Conservation (phyloP, 2,797 vertebrate genomes). For the Prunella strophiata region DNA sequence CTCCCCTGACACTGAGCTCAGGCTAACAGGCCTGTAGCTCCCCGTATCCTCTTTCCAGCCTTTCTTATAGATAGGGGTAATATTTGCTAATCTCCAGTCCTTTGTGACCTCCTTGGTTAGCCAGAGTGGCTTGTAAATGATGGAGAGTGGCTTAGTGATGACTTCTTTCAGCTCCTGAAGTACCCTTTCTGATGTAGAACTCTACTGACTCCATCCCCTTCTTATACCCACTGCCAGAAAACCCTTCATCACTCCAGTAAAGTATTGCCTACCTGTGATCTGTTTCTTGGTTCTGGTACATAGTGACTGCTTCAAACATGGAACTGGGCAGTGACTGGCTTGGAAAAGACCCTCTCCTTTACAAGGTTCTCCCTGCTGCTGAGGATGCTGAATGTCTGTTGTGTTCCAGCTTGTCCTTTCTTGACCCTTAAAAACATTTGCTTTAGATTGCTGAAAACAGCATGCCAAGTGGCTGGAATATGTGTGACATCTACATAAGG, state of each 20-base stretch:
- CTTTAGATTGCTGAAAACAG: neutral
- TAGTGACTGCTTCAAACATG: fast-evolving
- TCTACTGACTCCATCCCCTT: neutral
- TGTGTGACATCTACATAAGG: neutral
- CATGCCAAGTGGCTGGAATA: neutral
- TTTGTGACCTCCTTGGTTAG: neutral
- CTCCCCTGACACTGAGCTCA: fast-evolving
- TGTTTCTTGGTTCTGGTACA: neutral
- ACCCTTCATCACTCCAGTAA: neutral
- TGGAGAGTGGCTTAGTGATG: neutral
- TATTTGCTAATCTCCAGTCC: neutral
- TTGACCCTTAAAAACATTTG: neutral
- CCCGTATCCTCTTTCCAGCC: neutral
- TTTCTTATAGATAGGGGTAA: neutral
- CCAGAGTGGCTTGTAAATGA: neutral
- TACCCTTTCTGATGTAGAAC: neutral
- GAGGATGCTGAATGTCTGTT: neutral
- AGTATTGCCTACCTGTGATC: neutral
- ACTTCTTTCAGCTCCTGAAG: neutral
- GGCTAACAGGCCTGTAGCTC: neutral
- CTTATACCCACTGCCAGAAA: neutral
- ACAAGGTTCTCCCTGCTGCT: neutral
- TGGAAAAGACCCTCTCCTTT: neutral
- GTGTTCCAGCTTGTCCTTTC: neutral
- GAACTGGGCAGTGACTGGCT: neutral